Base-by-base conservation (phyloP, 2,113 vertebrate genomes). In the Bostrychus sinensis region DNA sequence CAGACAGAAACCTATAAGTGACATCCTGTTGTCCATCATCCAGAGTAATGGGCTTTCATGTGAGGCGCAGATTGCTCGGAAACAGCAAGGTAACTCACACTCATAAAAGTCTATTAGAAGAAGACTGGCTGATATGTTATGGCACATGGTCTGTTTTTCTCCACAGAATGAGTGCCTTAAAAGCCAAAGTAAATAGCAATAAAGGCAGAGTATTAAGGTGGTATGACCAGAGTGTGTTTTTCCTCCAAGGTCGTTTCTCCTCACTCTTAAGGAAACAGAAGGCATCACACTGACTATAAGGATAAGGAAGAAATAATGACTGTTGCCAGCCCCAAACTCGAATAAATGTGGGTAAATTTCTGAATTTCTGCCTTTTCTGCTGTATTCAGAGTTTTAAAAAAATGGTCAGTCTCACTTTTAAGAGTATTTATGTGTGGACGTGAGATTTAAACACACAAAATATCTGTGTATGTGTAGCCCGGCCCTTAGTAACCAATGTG, bases 131-230 rank as follows among this genome's bases (percentile, higher is more conserved):
- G 41, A 10, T 56, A 25, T 20, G 23, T 17, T 14, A 1, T 41
- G 14, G 13, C 1, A n/a, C 23, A 57, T 3, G 1, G 1, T 10
- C 19, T 7, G 8, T 38, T 69, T 54, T 56, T 51, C 7, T 19
- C 10, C 59, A 45, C 9, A 2, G 25, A 70, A 62, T 0, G 22
- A 14, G 57, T 4, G 62, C 14, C 32, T 57, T 54, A 19, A 74
- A 77, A 73, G 67, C 48, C 65, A 68, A 59, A 64, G 56, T 50
- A 77, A 81, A 81, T 51, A 63, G 62, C 67, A 72, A 60, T 79
- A 79, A 79, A 75, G 14, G 11, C 22, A 54, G 43, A 59, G 55
- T 16, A 36, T 54, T 66, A 65, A 34, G 20, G 13, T 3, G 28
- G 61, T 11, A 6, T 59, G 41, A 16, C 12, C 19, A 1, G 14